These are phyloP conservation scores for Scomber scombrus DNA, from an alignment of 2,113 vertebrate species.

Conservation along the genomic window DNA sequence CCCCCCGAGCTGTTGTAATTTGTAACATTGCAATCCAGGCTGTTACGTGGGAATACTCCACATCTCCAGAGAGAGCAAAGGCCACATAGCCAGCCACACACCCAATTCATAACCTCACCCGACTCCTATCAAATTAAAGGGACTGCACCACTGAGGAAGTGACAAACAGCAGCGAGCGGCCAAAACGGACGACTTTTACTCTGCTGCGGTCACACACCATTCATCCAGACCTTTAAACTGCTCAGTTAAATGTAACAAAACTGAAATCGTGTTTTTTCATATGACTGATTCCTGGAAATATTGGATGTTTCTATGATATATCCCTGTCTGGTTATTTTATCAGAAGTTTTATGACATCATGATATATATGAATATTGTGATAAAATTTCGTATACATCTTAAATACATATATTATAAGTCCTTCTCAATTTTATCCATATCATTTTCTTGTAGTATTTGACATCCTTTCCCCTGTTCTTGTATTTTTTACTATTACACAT, in stretches of 20 bases:
- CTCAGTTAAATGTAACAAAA: neutral
- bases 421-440: neutral
- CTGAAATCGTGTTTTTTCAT: neutral
- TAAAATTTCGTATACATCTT: neutral
- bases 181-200: neutral
- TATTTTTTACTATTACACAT: too few species aligned
- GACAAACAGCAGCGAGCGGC: constrained; percentile 13
- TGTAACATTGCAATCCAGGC: constrained; percentile 14
- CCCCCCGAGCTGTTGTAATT: constrained; percentile 1
- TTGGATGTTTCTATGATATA: neutral
- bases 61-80: constrained; percentile 10
- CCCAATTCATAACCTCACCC: neutral
- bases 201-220: constrained; percentile 19
- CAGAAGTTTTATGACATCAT: too few species aligned
- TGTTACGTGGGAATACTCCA: neutral
- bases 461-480: too few species aligned
- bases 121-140: constrained; percentile 15
- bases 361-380: neutral
- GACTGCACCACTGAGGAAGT: constrained; percentile 24
- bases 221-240: neutral
- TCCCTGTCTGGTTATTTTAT: neutral
- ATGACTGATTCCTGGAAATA: neutral
- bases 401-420: too few species aligned
- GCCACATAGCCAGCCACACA: neutral
- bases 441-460: neutral